These are phyloP conservation scores for Psittacula echo DNA, from an alignment of 2,797 vertebrate genomes.

Conservation along the genomic window DNA sequence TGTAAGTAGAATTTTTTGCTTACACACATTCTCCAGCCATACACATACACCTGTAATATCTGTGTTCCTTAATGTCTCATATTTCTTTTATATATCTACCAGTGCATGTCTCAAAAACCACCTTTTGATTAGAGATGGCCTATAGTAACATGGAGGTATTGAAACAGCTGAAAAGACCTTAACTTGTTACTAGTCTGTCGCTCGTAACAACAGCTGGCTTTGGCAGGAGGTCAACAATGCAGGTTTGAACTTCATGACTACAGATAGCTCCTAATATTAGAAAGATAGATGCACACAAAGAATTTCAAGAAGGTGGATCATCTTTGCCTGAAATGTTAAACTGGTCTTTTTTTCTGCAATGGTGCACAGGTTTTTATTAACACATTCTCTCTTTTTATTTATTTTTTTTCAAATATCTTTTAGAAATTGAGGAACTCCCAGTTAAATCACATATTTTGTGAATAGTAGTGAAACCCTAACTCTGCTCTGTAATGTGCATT, in stretches of 20 bases:
- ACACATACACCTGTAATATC: not conserved
- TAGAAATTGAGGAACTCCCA: not conserved
- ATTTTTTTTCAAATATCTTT: not conserved
- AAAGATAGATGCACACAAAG: not conserved
- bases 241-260: not conserved
- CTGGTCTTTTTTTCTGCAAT: not conserved
- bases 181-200: not conserved
- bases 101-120: not conserved
- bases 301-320: not conserved
- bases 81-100: not conserved
- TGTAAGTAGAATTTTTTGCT: not conserved
- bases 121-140: not conserved
- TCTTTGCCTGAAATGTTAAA: not conserved
- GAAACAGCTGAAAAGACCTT: not conserved
- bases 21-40: not conserved
- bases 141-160: not conserved
- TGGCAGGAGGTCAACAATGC: not conserved
- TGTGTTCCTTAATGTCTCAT: not conserved
- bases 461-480: not conserved
- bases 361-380: not conserved
- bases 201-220: not conserved
- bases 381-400: not conserved
- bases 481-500: not conserved
- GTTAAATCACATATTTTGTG: not conserved
- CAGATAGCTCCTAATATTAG: not conserved